A percentile compares a stretch with the other conserved stretches of the same genome.
These are phyloP conservation scores for Leptinotarsa tumamoca DNA, from an alignment of 2,888 invertebrate species.

Conservation along the genomic window DNA sequence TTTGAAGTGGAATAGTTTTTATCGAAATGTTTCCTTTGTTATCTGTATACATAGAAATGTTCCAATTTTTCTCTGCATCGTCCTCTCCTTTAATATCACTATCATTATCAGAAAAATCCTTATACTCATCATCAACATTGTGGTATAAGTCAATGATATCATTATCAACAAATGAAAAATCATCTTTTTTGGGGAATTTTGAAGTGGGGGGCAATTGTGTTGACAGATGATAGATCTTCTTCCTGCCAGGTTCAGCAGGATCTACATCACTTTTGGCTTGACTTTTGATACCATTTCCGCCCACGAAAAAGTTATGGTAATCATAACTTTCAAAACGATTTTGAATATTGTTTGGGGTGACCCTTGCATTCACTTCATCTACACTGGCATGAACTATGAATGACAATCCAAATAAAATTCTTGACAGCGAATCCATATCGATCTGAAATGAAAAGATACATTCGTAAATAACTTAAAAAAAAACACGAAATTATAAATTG, in stretches of 20 bases:
- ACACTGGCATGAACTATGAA: neutral
- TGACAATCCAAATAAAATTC: neutral
- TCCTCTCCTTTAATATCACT: neutral
- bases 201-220: neutral
- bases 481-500: no score
- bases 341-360: neutral
- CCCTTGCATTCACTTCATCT: neutral
- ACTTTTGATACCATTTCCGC: neutral
- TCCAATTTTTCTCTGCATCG: neutral
- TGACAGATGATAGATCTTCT: neutral
- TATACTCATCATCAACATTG: neutral
- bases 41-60: no score
- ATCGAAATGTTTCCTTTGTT: neutral
- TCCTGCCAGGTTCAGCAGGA: neutral
- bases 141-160: neutral
- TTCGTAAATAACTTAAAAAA: no score
- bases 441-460: neutral
- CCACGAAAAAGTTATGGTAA: neutral
- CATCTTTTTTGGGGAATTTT: neutral
- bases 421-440: neutral
- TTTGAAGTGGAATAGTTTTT: neutral
- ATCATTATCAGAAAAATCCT: neutral
- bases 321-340: neutral
- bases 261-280: neutral
- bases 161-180: neutral